These are phyloP conservation scores for Clistopyga incitator DNA, from an alignment of 2,888 invertebrate species.

Conservation along the genomic window DNA sequence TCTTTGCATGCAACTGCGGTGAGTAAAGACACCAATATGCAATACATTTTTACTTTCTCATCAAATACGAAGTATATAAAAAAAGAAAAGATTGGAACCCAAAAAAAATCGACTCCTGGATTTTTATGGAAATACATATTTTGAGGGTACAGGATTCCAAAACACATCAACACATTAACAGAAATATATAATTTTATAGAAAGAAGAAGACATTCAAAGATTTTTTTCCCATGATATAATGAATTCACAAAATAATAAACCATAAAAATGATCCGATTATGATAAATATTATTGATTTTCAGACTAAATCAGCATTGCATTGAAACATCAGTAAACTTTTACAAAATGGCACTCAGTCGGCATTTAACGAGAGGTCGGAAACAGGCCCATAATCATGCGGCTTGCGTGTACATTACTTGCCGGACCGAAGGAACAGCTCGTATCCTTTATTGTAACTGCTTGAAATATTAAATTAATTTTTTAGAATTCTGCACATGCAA, in stretches of 20 bases:
- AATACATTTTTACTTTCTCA: background rate
- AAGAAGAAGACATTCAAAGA: too few species aligned
- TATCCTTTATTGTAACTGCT: conserved; percentile 88
- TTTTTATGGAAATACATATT: too few species aligned
- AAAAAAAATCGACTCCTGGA: too few species aligned
- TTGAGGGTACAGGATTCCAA: too few species aligned
- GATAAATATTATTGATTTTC: conserved; percentile 8
- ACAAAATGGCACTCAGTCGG: conserved; percentile 94
- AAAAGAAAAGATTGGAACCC: too few species aligned
- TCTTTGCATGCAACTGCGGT: conserved; percentile 93
- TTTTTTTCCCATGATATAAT: too few species aligned
- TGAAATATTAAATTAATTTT: background rate
- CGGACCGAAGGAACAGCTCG: conserved; percentile 97
- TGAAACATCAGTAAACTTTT: conserved; percentile 97
- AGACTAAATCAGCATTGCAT: conserved; percentile 95
- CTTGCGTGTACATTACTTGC: conserved; percentile 99
- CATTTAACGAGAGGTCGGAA: conserved; percentile 96
- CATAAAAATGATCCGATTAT: background rate
- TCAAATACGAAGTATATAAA: too few species aligned
- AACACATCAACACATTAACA: too few species aligned
- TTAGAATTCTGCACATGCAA: conserved; percentile 20
- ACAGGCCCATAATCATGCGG: conserved; percentile 96
- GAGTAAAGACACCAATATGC: conserved; percentile 59
- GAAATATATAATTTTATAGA: too few species aligned
- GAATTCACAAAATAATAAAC: background rate